phyloP scores from a whole-genome alignment of 2,888 invertebrate genomes.

The Eurytoma californica region DNA sequence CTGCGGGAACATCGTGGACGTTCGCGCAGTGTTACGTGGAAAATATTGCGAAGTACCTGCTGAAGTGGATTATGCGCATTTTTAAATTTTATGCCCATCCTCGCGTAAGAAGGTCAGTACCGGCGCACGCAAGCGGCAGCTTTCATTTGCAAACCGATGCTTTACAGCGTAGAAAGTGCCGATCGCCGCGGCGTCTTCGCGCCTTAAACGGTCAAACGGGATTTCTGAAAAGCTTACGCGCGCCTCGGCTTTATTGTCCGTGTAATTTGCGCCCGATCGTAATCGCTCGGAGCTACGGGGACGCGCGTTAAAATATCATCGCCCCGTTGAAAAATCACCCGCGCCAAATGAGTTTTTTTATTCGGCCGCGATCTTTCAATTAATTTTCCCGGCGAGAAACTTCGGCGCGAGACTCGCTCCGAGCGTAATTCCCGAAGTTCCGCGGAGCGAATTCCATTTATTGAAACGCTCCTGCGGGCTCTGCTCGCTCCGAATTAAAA shows the following conservation, averaged over 20 bases:
- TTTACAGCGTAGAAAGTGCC: conserved; percentile 47
- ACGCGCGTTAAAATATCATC: conserved; percentile 5
- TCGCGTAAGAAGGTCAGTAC: conserved; percentile 46
- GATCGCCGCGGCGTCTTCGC: conserved; percentile 29
- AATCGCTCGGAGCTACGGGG: neutral
- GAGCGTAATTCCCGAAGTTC: conserved; percentile 7
- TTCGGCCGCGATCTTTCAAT: conserved; percentile 13
- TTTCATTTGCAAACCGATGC: conserved; percentile 46
- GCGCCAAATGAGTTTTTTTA: conserved; percentile 20
- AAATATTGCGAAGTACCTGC: conserved; percentile 1
- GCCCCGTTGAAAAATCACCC: conserved; percentile 23
- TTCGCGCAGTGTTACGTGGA: neutral
- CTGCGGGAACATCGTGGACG: too few species aligned
- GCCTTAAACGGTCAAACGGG: conserved; percentile 50
- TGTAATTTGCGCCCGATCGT: conserved; percentile 30
- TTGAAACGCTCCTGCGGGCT: conserved; percentile 14
- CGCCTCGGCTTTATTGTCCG: conserved; percentile 29
- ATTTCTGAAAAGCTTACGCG: conserved; percentile 5
- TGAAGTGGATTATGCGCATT: conserved; percentile 25
- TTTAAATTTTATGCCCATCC: conserved; percentile 23
- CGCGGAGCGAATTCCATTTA: conserved; percentile 24
- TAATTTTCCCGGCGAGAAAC: conserved; percentile 28
- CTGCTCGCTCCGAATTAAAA: conserved; percentile 23
- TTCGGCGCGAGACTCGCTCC: conserved; percentile 6
- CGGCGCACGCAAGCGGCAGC: conserved; percentile 21